A percentile compares a stretch with the other conserved stretches of the same genome.
Evolutionary conservation across 2,888 invertebrate species (phyloP).

Genomic region (Andrena trimmerana): DNA sequence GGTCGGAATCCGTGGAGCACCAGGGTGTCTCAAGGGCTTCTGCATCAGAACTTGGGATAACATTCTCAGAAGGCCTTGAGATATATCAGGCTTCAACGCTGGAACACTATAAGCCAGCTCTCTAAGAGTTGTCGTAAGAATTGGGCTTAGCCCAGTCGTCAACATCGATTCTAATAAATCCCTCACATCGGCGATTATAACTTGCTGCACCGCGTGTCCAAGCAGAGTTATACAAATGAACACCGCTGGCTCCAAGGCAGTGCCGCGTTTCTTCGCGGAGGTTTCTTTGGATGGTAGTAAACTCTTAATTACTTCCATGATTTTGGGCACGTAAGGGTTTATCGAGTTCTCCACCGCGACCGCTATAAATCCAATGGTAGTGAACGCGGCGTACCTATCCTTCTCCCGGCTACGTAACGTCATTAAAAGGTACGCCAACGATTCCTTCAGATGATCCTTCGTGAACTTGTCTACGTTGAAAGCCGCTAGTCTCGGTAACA

Average conservation of each 20-base stretch:
- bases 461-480: conserved; percentile 94
- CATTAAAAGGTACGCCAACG: conserved; percentile 92
- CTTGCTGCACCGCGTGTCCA: conserved; percentile 93
- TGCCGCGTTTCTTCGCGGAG: conserved; percentile 90
- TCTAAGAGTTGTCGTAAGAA: conserved; percentile 95
- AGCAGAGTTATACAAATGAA: conserved; percentile 97
- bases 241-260: conserved; percentile 93
- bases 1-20: conserved; percentile 87
- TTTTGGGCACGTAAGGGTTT: conserved; percentile 91
- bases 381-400: conserved; percentile 94
- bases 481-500: conserved; percentile 97
- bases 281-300: conserved; percentile 92
- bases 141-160: conserved; percentile 95
- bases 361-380: conserved; percentile 95
- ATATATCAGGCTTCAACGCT: conserved; percentile 94
- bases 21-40: conserved; percentile 93
- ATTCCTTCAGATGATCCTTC: conserved; percentile 90
- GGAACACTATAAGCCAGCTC: conserved; percentile 96
- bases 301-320: conserved; percentile 93
- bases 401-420: conserved; percentile 93
- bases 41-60: conserved; percentile 94
- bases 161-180: conserved; percentile 96
- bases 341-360: conserved; percentile 95
- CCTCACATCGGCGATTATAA: conserved; percentile 91
- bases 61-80: conserved; percentile 96